A percentile compares a stretch with the other conserved stretches of the same genome.
These are phyloP conservation scores for Callinectes sapidus DNA, from an alignment of 2,888 invertebrate species.

Conservation along the genomic window DNA sequence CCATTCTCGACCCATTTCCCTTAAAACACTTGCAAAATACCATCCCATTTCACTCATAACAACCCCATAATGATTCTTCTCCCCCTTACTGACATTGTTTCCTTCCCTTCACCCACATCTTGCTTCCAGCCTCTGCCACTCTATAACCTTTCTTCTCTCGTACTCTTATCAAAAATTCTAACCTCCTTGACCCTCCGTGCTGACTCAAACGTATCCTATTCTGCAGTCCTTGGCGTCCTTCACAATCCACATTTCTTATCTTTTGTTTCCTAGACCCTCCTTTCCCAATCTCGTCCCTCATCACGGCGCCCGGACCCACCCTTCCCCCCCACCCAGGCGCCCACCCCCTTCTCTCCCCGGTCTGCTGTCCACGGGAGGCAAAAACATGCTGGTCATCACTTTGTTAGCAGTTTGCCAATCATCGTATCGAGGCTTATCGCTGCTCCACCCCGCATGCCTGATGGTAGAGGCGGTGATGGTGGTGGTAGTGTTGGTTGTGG, in stretches of 20 bases:
- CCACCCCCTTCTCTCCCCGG: not conserved
- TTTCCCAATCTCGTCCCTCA: not conserved
- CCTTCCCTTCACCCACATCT: not conserved
- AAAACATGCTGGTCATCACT: slow-evolving; percentile 8
- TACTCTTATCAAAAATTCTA: not conserved
- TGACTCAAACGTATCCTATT: not conserved
- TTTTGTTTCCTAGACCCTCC: slow-evolving; percentile 3
- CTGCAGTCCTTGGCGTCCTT: not conserved
- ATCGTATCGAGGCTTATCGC: not conserved
- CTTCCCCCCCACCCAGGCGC: not conserved
- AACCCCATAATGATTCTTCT: not conserved
- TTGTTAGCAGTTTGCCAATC: slow-evolving; percentile 14
- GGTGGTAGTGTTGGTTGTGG: not conserved
- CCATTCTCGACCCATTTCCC: not conserved
- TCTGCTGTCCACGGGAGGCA: not conserved
- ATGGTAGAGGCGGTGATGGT: not conserved
- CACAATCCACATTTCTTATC: slow-evolving; percentile 1
- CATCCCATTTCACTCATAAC: not conserved
- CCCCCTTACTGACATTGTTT: not conserved
- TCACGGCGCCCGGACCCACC: not conserved
- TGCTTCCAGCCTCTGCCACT: not conserved
- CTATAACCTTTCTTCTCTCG: not conserved
- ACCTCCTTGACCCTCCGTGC: not conserved
- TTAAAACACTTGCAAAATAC: slow-evolving; percentile 4
- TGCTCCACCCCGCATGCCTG: not conserved